Base-by-base conservation (phyloP, 2,888 invertebrate genomes). In the Cerastis leucographa region DNA sequence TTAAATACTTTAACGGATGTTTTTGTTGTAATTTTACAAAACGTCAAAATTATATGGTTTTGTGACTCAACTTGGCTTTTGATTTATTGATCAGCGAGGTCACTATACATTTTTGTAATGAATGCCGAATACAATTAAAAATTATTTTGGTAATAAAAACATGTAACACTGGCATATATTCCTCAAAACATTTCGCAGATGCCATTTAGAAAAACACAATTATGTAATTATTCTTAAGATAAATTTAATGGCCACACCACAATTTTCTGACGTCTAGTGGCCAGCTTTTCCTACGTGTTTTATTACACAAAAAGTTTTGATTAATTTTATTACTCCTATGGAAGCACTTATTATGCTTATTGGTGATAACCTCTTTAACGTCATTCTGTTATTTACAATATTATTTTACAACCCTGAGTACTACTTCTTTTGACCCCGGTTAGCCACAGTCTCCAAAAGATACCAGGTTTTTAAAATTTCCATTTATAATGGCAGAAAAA, bases 231-330 rank as follows among this genome's bases (percentile, higher is more conserved):
- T 51, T 62, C 25, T 25, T 54, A 40, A 70, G 19, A 42, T 49
- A 17, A n/a, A 77, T 40, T 40, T 54, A 70, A 72, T 59, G 44
- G 40, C 46, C 7, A 22, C 12, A 7, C 22, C 19, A 49, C 19
- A 29, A n/a, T 6, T 40, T 72, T 35, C 44, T 72, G 64, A 78
- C 72, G 72, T 66, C 78, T 64, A 35, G 40, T 25, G 44, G n/a
- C 42, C 29, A 29, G 59, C 40, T 46, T 44, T 62, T n/a, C 35
- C 17, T 46, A 12, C 17, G 22, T 12, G n/a, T 56, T 70, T 64
- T 40, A 25, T 54, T 6, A 51, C 19, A n/a, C 12, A 77, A 70
- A 76, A 56, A 78, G 54, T 46, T 56, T 64, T 19, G 19, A 71
- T 29, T 17, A 22, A 8, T 17, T 42, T 42, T n/a, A 19, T 42